phyloP scores from a whole-genome alignment of 1,140 invertebrate genomes.

The Drosophila pseudoananassae region DNA sequence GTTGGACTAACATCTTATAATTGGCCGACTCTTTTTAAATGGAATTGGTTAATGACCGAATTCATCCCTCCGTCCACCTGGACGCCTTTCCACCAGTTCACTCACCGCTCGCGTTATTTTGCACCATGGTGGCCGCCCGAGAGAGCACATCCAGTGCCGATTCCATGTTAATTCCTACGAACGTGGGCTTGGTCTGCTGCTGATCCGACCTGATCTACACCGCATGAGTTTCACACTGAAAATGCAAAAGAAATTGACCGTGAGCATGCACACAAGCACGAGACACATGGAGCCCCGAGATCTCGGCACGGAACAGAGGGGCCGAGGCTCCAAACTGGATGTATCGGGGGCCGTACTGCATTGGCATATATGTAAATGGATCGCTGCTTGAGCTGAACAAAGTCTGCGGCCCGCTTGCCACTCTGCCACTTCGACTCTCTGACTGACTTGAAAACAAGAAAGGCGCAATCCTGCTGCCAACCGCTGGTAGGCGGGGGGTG shows the following conservation, averaged over 20 bases:
- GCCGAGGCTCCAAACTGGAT: slow-evolving; percentile 48
- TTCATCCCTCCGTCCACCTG: neutral
- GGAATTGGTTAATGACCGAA: slow-evolving; percentile 69
- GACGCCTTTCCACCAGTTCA: slow-evolving; percentile 26
- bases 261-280: slow-evolving; percentile 35
- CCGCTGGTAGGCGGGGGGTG: slow-evolving; percentile 40
- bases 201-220: slow-evolving; percentile 62
- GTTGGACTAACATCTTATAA: slow-evolving; percentile 36
- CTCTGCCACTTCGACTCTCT: slow-evolving; percentile 37
- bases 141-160: slow-evolving; percentile 94
- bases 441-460: slow-evolving; percentile 65
- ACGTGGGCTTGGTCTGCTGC: slow-evolving; percentile 38
- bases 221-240: slow-evolving; percentile 78
- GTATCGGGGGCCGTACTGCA: slow-evolving; percentile 42
- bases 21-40: slow-evolving; percentile 47
- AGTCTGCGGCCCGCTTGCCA: slow-evolving; percentile 56
- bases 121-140: slow-evolving; percentile 95
- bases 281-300: neutral
- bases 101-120: slow-evolving; percentile 87
- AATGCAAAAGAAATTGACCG: slow-evolving; percentile 74
- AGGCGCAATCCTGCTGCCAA: slow-evolving; percentile 72
- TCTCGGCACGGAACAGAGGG: slow-evolving; percentile 1
- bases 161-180: slow-evolving; percentile 86
- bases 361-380: slow-evolving; percentile 69
- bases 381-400: slow-evolving; percentile 64